Conservation (phyloP, 2,113 vertebrate species). For the Solenodon paradoxus region DNA sequence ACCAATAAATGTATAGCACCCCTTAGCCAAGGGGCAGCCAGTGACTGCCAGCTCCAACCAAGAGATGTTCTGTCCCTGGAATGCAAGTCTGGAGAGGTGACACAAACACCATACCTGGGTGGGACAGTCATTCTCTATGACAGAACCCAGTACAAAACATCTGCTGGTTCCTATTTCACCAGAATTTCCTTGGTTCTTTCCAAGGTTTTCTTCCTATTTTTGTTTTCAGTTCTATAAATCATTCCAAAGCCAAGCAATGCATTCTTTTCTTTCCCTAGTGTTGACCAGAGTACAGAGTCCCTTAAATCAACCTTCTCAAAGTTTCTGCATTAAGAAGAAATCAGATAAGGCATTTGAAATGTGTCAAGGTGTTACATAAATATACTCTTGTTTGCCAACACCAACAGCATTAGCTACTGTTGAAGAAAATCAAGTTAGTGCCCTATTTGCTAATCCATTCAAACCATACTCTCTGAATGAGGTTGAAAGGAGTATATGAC, state of each 20-base stretch:
- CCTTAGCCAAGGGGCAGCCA: background rate
- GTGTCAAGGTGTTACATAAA: background rate
- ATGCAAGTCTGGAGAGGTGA: background rate
- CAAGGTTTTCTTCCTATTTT: background rate
- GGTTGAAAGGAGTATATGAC: background rate
- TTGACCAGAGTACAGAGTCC: background rate
- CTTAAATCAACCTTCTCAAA: background rate
- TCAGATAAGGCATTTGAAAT: slow-evolving; percentile 8
- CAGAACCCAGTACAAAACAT: background rate
- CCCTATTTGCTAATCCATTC: background rate
- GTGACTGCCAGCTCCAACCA: background rate
- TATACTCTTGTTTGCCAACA: background rate
- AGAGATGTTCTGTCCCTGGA: background rate
- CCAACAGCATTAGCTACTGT: background rate
- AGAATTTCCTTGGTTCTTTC: background rate
- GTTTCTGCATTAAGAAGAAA: slow-evolving; percentile 25
- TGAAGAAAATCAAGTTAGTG: background rate
- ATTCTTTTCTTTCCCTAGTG: background rate
- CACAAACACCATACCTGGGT: background rate
- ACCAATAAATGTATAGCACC: background rate
- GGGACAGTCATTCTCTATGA: background rate
- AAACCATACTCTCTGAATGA: background rate
- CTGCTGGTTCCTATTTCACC: background rate
- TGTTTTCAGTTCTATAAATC: background rate
- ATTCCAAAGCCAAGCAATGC: background rate